phyloP scores from a whole-genome alignment of 2,797 vertebrate genomes.

The Carduelis carduelis region DNA sequence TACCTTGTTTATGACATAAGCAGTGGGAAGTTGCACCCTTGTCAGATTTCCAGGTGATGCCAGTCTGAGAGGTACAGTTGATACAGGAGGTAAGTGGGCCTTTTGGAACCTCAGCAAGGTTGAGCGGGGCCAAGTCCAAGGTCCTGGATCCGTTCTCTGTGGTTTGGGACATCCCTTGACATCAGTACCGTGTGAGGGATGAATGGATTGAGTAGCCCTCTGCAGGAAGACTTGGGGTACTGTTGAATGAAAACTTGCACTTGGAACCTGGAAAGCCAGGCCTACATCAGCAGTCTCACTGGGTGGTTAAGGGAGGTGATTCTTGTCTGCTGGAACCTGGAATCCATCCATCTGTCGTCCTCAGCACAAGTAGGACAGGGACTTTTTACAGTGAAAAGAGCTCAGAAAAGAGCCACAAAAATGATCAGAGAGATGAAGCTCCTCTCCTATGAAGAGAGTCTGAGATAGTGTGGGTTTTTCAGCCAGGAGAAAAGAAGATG shows the following conservation, averaged over 20 bases:
- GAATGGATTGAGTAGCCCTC: neutral
- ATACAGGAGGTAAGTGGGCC: fast-evolving
- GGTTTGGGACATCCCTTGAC: fast-evolving
- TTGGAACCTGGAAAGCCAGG: neutral
- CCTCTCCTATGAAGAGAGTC: fast-evolving
- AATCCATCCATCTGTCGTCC: neutral
- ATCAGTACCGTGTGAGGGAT: fast-evolving
- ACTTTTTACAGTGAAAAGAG: neutral
- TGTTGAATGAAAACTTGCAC: neutral
- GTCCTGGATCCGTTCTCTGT: neutral
- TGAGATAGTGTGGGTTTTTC: neutral
- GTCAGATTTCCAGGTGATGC: neutral
- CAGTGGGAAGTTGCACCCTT: neutral
- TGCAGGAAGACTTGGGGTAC: neutral
- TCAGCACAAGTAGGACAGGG: neutral
- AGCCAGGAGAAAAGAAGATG: neutral
- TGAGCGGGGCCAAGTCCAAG: neutral
- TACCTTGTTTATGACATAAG: neutral
- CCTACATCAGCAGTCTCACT: neutral
- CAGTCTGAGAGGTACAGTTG: neutral
- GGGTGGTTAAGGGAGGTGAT: neutral
- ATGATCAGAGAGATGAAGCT: neutral
- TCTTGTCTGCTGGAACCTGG: neutral
- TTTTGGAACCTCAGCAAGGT: fast-evolving
- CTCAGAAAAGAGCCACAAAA: neutral